phyloP scores from a whole-genome alignment of 2,888 invertebrate genomes.

The Microplitis manilae region DNA sequence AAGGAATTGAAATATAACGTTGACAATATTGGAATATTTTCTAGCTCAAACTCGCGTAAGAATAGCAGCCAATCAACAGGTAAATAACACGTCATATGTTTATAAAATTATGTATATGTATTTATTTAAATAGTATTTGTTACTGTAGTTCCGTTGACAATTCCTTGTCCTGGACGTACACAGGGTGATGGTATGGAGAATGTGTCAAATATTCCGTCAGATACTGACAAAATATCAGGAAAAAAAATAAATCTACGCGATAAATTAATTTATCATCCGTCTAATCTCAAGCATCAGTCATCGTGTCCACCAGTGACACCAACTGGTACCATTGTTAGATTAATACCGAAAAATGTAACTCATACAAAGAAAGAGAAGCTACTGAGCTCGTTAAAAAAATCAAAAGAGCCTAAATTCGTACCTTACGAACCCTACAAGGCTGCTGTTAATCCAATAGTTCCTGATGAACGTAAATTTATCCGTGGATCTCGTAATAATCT shows the following conservation, averaged over 20 bases:
- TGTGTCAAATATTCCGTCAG: slow-evolving; percentile 47
- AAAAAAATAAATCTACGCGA: slow-evolving; percentile 66
- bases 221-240: slow-evolving; percentile 53
- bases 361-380: slow-evolving; percentile 74
- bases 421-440: slow-evolving; percentile 92
- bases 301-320: slow-evolving; percentile 73
- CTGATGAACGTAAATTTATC: slow-evolving; percentile 70
- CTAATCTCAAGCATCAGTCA: slow-evolving; percentile 65
- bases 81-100: slow-evolving; percentile 8
- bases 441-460: slow-evolving; percentile 85
- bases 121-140: slow-evolving; percentile 2
- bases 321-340: slow-evolving; percentile 75
- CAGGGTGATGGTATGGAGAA: slow-evolving; percentile 87
- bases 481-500: slow-evolving; percentile 75
- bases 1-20: not conserved
- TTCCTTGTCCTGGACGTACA: slow-evolving; percentile 73
- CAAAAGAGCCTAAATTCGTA: slow-evolving; percentile 85
- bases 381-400: slow-evolving; percentile 71
- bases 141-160: slow-evolving; percentile 56
- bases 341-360: slow-evolving; percentile 78
- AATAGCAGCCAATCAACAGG: slow-evolving; percentile 40
- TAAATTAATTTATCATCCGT: slow-evolving; percentile 70
- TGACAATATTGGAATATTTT: slow-evolving; percentile 20
- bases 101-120: not conserved
- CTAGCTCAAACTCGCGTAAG: slow-evolving; percentile 2